These are phyloP conservation scores for Stichodactyla helianthus DNA, from an alignment of 64 coral and sea anemone genomes.

Conservation along the genomic window DNA sequence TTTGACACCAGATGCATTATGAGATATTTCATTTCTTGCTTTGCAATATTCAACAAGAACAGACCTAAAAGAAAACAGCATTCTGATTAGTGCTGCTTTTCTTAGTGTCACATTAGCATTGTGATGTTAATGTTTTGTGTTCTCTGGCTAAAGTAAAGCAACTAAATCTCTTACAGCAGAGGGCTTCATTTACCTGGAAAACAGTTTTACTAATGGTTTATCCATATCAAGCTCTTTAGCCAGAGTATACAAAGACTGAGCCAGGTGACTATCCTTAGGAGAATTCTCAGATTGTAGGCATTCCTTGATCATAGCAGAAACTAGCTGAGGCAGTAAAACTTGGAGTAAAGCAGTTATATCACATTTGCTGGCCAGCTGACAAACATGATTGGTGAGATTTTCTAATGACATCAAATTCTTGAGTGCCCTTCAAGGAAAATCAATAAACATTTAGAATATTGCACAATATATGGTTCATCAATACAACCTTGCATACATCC, in stretches of 20 bases:
- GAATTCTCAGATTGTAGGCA: background rate
- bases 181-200: background rate
- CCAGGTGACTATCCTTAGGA: background rate
- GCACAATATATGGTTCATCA: too few species aligned
- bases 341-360: conserved; percentile 47
- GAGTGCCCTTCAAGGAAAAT: conserved; percentile 14
- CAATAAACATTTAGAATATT: too few species aligned
- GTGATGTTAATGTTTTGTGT: too few species aligned
- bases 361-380: conserved; percentile 25
- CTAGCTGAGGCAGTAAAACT: conserved; percentile 43
- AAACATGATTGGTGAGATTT: conserved; percentile 12
- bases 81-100: too few species aligned
- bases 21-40: conserved; percentile 2
- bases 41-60: conserved; percentile 49
- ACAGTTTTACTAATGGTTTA: background rate
- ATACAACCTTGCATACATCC: too few species aligned
- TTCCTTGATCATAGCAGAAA: conserved; percentile 10
- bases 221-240: conserved; percentile 8
- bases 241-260: background rate
- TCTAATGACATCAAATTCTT: conserved; percentile 25
- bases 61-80: conserved; percentile 14
- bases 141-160: too few species aligned
- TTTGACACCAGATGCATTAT: conserved; percentile 4
- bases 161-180: too few species aligned
- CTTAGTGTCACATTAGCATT: too few species aligned